Base-by-base conservation (phyloP, 2,113 vertebrate species). In the Pelodiscus sinensis region DNA sequence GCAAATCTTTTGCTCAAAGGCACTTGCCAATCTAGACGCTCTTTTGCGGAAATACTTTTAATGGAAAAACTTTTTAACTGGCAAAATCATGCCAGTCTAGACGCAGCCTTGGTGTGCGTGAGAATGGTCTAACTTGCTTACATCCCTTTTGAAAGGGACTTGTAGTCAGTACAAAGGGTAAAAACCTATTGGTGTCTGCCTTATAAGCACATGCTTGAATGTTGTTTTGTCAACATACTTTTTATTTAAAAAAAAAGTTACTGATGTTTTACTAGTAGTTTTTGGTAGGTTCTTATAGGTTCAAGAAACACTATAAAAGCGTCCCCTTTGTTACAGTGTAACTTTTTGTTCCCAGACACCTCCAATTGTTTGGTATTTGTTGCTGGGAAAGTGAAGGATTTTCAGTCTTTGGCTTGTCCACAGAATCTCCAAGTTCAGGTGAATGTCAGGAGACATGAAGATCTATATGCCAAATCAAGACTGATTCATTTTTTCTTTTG, bases 391-490 rank as follows among this genome's bases (percentile, higher is more conserved):
- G 58, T 91, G 21, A 51, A 82, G 91, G 56, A 22, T 54, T 79
- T 95, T 2, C 0, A 19, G 57, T 87, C 50, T 93, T 75, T 91
- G 65, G 50, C 81, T 91, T 22, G 14, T 81, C 79, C 35, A 55
- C 21, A 88, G 60, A 78, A 60, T 79, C 81, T 92, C 54, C 54
- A 79, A 0, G 0, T 86, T 90, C 54, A 0, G 0, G 44, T 86
- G 35, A 92, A 27, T 84, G 90, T 88, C 79, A 54, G 24, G 81
- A 82, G 25, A 93, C 71, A 77, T 58, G 84, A 6, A 78, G 79
- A 77, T 78, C 81, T 62, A 83, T 85, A 12, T 87, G 54, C 4
- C 25, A 92, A 95, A 18, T 91, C 88, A 92, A 92, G 73, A 88
- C 85, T 91, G 51, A 4, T 44, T 87, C 2, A 73, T 94, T 80